These are phyloP conservation scores for Allobates femoralis DNA, from an alignment of 2,797 vertebrate species.

Conservation along the genomic window DNA sequence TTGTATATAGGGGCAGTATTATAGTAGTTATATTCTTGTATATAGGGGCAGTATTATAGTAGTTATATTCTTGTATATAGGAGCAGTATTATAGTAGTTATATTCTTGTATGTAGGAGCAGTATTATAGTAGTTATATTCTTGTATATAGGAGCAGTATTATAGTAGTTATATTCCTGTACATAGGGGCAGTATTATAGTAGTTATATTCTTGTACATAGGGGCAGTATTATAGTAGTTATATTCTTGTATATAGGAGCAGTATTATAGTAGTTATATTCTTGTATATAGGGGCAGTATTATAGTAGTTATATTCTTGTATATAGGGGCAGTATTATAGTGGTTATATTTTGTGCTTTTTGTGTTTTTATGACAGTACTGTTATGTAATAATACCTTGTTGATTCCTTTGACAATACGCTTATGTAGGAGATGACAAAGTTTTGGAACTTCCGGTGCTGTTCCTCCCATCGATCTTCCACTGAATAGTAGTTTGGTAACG, in stretches of 20 bases:
- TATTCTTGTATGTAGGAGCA: neutral
- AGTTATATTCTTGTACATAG: neutral
- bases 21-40: slow-evolving; percentile 7
- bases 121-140: neutral
- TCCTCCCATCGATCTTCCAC: slow-evolving; percentile 92
- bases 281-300: neutral
- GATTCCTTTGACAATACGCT: slow-evolving; percentile 92
- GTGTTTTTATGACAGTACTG: neutral
- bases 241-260: neutral
- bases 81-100: slow-evolving; percentile 10
- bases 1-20: neutral
- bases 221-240: neutral
- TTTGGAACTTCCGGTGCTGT: slow-evolving; percentile 88
- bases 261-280: neutral
- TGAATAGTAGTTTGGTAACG: slow-evolving; percentile 90
- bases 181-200: neutral
- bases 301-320: neutral
- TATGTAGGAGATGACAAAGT: slow-evolving; percentile 92
- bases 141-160: neutral
- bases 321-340: neutral
- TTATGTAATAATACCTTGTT: slow-evolving; percentile 83
- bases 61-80: neutral
- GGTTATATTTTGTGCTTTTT: neutral
- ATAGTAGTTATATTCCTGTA: neutral
- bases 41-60: neutral